Percentiles rank a stretch among this genome's conserved stretches.
These are phyloP conservation scores for Catharus minimus DNA, from an alignment of 2,113 vertebrate species.

Conservation along the genomic window DNA sequence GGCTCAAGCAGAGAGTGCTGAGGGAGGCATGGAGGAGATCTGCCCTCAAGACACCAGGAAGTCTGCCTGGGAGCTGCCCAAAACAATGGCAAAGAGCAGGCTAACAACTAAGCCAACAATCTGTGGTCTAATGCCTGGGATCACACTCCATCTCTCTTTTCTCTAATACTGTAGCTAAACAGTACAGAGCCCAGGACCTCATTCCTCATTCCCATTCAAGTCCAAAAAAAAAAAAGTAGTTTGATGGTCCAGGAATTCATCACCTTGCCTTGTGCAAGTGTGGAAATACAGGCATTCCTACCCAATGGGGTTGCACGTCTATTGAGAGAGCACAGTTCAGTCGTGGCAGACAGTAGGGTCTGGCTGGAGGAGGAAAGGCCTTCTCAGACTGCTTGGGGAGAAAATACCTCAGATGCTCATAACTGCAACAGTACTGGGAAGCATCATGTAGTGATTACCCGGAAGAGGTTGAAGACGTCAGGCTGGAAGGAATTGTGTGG, in stretches of 20 bases:
- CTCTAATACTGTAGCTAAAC: neutral
- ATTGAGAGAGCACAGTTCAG: neutral
- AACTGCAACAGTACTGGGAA: neutral
- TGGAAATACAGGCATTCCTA: neutral
- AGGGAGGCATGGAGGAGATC: neutral
- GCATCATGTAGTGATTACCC: neutral
- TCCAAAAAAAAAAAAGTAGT: neutral
- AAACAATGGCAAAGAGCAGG: neutral
- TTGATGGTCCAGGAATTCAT: neutral
- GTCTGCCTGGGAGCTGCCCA: neutral
- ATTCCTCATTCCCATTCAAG: neutral
- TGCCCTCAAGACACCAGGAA: neutral
- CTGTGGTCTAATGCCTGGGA: neutral
- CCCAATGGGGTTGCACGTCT: neutral
- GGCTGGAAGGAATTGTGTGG: slow-evolving; percentile 7
- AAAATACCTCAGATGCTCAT: neutral
- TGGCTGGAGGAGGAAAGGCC: neutral
- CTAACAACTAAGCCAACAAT: neutral
- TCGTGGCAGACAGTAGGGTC: neutral
- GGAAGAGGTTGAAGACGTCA: slow-evolving; percentile 52
- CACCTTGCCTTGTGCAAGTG: neutral
- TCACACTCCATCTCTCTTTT: neutral
- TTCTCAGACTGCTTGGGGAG: neutral
- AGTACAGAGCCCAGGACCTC: neutral
- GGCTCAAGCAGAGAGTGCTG: neutral